phyloP scores from a whole-genome alignment of 1,140 invertebrate species.

The Drosophila parabipectinata region DNA sequence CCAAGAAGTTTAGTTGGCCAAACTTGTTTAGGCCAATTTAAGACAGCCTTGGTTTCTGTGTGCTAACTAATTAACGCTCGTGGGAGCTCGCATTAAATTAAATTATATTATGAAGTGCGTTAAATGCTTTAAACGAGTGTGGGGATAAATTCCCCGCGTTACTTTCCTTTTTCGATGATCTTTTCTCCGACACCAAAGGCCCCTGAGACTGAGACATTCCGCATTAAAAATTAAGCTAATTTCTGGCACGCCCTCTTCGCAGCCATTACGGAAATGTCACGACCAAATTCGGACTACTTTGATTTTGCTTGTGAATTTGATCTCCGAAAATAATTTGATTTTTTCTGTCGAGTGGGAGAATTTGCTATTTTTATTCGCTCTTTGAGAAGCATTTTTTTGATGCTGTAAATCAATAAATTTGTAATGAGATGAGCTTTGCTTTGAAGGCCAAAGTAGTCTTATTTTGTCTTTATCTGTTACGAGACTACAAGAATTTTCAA shows the following conservation, averaged over 20 bases:
- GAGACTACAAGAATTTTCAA: too few species aligned
- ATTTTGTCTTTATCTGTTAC: not conserved
- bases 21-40: slow-evolving; percentile 28
- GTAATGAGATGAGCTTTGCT: not conserved
- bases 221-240: slow-evolving; percentile 54
- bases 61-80: slow-evolving; percentile 20
- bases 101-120: slow-evolving; percentile 26
- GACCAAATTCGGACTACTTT: slow-evolving; percentile 49
- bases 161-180: not conserved
- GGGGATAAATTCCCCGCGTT: not conserved
- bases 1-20: slow-evolving; percentile 20
- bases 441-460: not conserved
- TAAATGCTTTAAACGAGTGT: not conserved
- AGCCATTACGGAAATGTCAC: slow-evolving; percentile 47
- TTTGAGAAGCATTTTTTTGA: slow-evolving; percentile 9
- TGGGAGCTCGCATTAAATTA: slow-evolving; percentile 23
- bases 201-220: slow-evolving; percentile 31
- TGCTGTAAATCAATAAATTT: slow-evolving; percentile 31
- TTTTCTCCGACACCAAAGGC: slow-evolving; percentile 8
- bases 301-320: slow-evolving; percentile 42
- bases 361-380: slow-evolving; percentile 17
- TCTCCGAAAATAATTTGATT: slow-evolving; percentile 42
- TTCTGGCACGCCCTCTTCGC: slow-evolving; percentile 12
- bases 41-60: slow-evolving; percentile 10
- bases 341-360: slow-evolving; percentile 20